Percentiles rank a stretch among this genome's conserved stretches.
Evolutionary conservation across 2,797 vertebrate species (phyloP).

Genomic region (Mustela erminea): DNA sequence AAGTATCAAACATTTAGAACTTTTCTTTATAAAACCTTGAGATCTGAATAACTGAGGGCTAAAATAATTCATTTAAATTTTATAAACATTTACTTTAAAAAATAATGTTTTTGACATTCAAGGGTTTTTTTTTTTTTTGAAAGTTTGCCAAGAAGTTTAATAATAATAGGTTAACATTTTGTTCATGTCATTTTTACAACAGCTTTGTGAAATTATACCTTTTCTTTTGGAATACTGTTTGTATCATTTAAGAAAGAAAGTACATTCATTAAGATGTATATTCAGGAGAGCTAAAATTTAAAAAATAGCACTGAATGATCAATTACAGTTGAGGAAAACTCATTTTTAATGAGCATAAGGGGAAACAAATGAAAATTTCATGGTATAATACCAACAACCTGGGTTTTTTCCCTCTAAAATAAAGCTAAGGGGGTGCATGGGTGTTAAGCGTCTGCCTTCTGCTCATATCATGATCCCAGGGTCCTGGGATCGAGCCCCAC

Average conservation of each 20-base stretch:
- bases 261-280: slow-evolving; percentile 11
- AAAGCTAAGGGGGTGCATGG: not conserved
- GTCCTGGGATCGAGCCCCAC: no score
- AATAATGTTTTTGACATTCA: not conserved
- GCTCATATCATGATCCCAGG: no score
- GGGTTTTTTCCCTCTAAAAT: slow-evolving; percentile 25
- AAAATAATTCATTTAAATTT: slow-evolving; percentile 62
- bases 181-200: slow-evolving; percentile 50
- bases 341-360: slow-evolving; percentile 15
- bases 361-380: not conserved
- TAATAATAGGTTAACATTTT: slow-evolving; percentile 25
- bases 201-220: slow-evolving; percentile 9
- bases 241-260: slow-evolving; percentile 40
- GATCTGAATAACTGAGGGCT: slow-evolving; percentile 52
- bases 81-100: slow-evolving; percentile 54
- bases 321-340: slow-evolving; percentile 53
- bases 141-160: slow-evolving; percentile 37
- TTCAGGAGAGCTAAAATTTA: slow-evolving; percentile 37
- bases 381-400: not conserved
- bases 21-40: slow-evolving; percentile 38
- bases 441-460: no score
- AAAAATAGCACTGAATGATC: slow-evolving; percentile 5
- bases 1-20: not conserved
- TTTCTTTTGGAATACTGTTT: not conserved
- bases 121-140: not conserved